phyloP scores from a whole-genome alignment of 2,797 vertebrate species.

The Sebastiscus albofasciatus region DNA sequence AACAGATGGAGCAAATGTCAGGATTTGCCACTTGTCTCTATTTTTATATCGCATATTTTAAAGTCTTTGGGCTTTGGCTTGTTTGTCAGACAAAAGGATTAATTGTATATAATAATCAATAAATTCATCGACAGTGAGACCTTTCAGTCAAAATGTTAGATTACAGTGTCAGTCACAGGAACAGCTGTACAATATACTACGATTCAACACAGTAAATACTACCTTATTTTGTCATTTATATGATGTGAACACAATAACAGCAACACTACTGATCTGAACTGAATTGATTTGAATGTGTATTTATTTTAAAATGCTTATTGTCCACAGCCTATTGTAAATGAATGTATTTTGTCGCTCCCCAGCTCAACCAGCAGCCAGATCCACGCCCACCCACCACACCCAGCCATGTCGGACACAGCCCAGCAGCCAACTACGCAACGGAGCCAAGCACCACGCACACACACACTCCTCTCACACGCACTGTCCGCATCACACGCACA shows the following conservation, averaged over 20 bases:
- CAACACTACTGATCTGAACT: background rate
- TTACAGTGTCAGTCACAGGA: background rate
- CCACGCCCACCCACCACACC: constrained; percentile 66
- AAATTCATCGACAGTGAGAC: background rate
- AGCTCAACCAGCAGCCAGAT: constrained; percentile 90
- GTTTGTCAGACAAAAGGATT: background rate
- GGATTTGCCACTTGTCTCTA: background rate
- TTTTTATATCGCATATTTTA: background rate
- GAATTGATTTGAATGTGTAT: background rate
- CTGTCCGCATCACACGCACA: constrained; percentile 67
- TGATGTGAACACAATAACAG: background rate
- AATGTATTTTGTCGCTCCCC: constrained; percentile 33
- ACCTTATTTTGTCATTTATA: background rate
- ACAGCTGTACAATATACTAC: background rate
- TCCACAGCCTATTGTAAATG: background rate
- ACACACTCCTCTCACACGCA: constrained; percentile 63
- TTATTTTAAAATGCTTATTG: background rate
- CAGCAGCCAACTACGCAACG: constrained; percentile 82
- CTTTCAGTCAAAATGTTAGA: background rate
- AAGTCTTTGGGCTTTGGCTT: background rate
- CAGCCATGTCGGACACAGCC: constrained; percentile 79
- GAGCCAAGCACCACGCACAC: constrained; percentile 73
- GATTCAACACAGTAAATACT: background rate
- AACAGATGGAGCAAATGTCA: background rate
- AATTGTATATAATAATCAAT: background rate